phyloP scores from a whole-genome alignment of 2,888 invertebrate species.

The Dermolepida albohirtum region DNA sequence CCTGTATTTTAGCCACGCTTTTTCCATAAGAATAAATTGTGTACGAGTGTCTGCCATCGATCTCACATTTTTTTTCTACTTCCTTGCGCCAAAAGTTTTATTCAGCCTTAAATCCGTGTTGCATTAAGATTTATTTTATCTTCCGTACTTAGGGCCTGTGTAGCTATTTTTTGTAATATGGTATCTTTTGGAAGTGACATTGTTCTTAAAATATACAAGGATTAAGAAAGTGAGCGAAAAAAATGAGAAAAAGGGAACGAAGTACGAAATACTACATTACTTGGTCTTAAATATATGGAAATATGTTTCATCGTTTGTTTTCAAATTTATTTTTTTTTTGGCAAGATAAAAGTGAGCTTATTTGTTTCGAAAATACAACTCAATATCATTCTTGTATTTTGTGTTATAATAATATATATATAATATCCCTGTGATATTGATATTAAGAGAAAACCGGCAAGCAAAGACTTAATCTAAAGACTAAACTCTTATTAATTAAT shows the following conservation, averaged over 20 bases:
- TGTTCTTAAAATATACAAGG: no score
- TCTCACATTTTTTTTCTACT: conserved; percentile 12
- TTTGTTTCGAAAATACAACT: no score
- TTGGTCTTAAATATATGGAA: neutral
- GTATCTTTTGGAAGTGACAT: no score
- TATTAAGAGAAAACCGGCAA: no score
- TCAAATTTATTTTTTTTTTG: conserved; percentile 5
- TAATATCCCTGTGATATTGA: no score
- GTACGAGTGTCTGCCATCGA: conserved; percentile 22
- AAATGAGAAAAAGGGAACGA: no score
- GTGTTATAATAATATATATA: no score
- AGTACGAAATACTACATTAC: neutral
- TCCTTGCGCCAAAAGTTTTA: conserved; percentile 19
- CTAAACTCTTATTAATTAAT: no score
- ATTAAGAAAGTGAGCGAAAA: no score
- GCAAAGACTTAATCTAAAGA: no score
- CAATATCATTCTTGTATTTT: no score
- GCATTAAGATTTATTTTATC: conserved; percentile 36
- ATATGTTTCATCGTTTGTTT: conserved; percentile 7
- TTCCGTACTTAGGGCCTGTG: conserved; percentile 3
- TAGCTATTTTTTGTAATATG: conserved; percentile 11
- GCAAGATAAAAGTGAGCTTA: no score
- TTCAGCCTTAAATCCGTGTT: conserved; percentile 24
- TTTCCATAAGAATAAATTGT: conserved; percentile 19
- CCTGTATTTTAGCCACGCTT: neutral